Evolutionary conservation across 2,888 invertebrate genomes (phyloP).

Genomic region (Cantharis lateralis): DNA sequence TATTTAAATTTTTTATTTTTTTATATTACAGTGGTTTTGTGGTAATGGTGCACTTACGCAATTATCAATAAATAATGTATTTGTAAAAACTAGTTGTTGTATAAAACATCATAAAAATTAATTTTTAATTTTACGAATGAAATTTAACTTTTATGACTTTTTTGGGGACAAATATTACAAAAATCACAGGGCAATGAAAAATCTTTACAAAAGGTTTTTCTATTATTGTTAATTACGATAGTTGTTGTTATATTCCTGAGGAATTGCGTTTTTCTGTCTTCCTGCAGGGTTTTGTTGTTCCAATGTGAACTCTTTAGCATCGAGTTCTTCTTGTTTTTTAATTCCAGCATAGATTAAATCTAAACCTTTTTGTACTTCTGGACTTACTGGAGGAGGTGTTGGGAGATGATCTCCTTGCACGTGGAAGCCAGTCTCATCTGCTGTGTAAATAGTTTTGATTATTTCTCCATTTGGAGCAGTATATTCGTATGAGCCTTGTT

Average conservation of each 20-base stretch:
- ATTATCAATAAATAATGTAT: not conserved
- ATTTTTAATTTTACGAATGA: not conserved
- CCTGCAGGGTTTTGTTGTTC: not conserved
- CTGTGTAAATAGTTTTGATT: conserved; percentile 77
- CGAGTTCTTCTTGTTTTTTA: conserved; percentile 63
- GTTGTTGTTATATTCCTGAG: not conserved
- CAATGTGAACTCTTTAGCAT: not conserved
- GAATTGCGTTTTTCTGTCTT: not conserved
- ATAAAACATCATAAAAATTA: not conserved
- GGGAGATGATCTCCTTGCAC: conserved; percentile 82
- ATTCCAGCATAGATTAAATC: conserved; percentile 87
- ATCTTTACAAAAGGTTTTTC: not conserved
- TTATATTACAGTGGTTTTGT: not conserved
- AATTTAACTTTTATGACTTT: not conserved
- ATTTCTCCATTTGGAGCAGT: conserved; percentile 78
- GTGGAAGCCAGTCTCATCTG: conserved; percentile 83
- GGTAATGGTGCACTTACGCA: not conserved
- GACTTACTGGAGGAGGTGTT: conserved; percentile 80
- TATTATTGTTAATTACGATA: not conserved
- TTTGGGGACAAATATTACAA: not conserved
- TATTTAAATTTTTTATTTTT: not conserved
- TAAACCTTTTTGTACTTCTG: conserved; percentile 84
- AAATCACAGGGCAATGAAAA: not conserved
- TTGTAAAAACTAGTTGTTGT: not conserved
- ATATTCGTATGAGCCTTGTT: conserved; percentile 79